A percentile compares a stretch with the other conserved stretches of the same genome.
Evolutionary conservation across 2,888 invertebrate species (phyloP).

Genomic region (Polymixis flavicincta): DNA sequence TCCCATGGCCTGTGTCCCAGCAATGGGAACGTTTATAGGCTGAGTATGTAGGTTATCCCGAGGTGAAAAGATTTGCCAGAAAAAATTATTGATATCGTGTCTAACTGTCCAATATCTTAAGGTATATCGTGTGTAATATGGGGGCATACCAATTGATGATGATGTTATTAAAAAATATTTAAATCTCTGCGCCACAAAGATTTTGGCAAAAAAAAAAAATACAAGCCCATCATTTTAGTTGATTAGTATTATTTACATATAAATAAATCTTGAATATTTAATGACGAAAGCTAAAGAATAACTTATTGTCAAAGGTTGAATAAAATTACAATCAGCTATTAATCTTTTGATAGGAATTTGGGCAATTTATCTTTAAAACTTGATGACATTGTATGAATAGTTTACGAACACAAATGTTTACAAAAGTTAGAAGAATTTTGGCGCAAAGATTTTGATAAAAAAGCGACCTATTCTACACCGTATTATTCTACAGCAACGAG

Average conservation of each 20-base stretch:
- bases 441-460: neutral
- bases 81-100: no score
- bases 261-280: constrained; percentile 48
- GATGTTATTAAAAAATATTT: no score
- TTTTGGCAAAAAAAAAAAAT: neutral
- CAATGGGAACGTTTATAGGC: no score
- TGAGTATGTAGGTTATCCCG: no score
- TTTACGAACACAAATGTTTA: neutral
- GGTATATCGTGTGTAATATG: no score
- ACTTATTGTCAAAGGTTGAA: constrained; percentile 40
- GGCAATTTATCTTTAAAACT: constrained; percentile 7
- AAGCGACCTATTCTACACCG: neutral
- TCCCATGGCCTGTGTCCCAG: no score
- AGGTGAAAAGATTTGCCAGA: no score
- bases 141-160: no score
- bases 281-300: constrained; percentile 24
- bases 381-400: constrained; percentile 27
- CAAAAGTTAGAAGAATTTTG: neutral
- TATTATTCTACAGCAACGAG: neutral
- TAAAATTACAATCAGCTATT: constrained; percentile 26
- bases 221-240: constrained; percentile 17
- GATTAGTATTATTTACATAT: constrained; percentile 56
- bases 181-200: no score
- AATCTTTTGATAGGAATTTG: constrained; percentile 19
- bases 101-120: no score